These are phyloP conservation scores for Amphiduros pacificus DNA, from an alignment of 2,888 invertebrate genomes.

Conservation along the genomic window DNA sequence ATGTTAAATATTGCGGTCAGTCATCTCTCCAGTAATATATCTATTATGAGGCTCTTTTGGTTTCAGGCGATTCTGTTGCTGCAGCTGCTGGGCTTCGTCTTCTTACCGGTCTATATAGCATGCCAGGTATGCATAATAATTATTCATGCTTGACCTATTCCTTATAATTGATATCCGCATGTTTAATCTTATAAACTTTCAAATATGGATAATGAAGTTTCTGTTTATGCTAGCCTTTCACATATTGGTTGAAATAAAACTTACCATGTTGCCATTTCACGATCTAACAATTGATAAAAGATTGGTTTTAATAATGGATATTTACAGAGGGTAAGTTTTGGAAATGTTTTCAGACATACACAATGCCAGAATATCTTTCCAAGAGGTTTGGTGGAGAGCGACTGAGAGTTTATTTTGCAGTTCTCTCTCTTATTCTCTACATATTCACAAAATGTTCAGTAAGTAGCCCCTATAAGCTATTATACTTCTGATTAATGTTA, in stretches of 20 bases:
- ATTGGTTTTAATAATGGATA: neutral
- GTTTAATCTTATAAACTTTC: neutral
- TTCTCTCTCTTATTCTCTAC: slow-evolving; percentile 62
- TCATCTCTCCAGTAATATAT: no score
- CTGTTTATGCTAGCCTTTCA: no score
- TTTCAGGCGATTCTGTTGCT: slow-evolving; percentile 62
- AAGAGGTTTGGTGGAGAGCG: slow-evolving; percentile 63
- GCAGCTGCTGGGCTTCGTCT: slow-evolving; percentile 62
- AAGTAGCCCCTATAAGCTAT: slow-evolving; percentile 32
- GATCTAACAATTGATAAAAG: no score
- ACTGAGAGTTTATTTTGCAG: slow-evolving; percentile 62
- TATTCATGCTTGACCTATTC: neutral
- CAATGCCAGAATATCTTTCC: slow-evolving; percentile 65
- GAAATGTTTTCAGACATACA: slow-evolving; percentile 34
- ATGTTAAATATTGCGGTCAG: no score
- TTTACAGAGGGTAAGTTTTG: neutral
- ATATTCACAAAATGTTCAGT: slow-evolving; percentile 65
- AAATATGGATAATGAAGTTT: no score
- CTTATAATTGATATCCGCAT: neutral
- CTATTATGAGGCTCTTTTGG: no score
- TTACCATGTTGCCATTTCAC: no score
- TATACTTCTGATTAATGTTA: neutral
- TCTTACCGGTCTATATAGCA: slow-evolving; percentile 61
- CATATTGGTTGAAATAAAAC: no score
- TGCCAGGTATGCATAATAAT: slow-evolving; percentile 38